Evolutionary conservation across 37 sponge, comb jelly and placozoan species (phyloP), one percentile per base, ranked within the genome.

Genomic region (Halisarca cf. caerulea): DNA sequence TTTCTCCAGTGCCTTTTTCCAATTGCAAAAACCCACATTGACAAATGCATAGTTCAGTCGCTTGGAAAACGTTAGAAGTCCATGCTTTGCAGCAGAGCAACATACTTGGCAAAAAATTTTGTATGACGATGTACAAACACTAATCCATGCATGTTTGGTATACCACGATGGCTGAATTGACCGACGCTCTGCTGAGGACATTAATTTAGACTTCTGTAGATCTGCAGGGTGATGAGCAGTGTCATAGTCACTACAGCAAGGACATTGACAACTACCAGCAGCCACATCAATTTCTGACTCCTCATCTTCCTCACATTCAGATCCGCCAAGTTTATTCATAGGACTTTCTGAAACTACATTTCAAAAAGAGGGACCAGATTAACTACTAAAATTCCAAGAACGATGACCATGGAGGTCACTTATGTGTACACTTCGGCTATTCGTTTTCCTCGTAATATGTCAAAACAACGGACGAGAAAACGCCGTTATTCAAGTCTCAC

Each of bases 1-100:
- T 54, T 85, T 85, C 68, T 38, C 58, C 23, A 77, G 34, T 27
- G 85, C 90, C 57, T 89, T 89, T 40, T 80, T 89, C 86, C 86
- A 89, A 39, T 89, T 89, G 32, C 73, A 60, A 61, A 89, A 89
- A 2, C 90, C 90, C 70, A 4, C 47, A 0, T 23, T 85, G 30
- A 38, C 73, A 42, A 89, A 89, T 18, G 85, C 53, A 42, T 54
- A 30, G 24, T 85, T 58, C 39, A 30, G 25, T 43, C 77, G 80
- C 20, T 80, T 89, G 66, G 59, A 66, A 73, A 89, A 85, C 17
- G 32, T 38, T 20, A 85, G 35, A 17, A 80, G 6, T 4, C 42
- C 40, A n/a, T 58, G 53, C 59, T 74, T 38, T 27, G 17, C 66
- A 74, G 77, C 82, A 30, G 20, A 71, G 40, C 82, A 54, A 44